Conservation (phyloP, 2,888 invertebrate species). For the Drosophila hamatofila region DNA sequence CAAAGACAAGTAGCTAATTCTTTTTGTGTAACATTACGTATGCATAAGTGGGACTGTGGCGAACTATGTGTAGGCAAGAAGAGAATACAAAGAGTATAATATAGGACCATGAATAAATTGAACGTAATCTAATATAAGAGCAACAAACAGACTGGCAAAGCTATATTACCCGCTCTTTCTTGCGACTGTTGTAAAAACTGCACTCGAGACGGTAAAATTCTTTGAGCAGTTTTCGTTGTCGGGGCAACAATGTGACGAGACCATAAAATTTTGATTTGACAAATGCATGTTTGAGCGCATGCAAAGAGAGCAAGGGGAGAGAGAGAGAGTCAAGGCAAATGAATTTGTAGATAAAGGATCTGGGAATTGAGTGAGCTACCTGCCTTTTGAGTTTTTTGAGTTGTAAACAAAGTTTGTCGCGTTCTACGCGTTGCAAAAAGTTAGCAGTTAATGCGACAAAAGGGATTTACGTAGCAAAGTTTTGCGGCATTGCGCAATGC, state of each 20-base stretch:
- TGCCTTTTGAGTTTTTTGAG: conserved; percentile 67
- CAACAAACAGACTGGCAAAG: conserved; percentile 31
- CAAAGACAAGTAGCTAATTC: background rate
- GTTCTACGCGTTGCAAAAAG: conserved; percentile 64
- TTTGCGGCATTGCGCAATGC: conserved; percentile 73
- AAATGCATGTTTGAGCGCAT: conserved; percentile 72
- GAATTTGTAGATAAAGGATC: conserved; percentile 39
- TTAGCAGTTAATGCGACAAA: conserved; percentile 80
- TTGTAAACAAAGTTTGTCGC: conserved; percentile 80
- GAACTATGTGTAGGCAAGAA: background rate
- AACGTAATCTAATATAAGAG: background rate
- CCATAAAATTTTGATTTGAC: conserved; percentile 81
- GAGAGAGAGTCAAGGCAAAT: background rate
- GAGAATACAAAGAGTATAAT: background rate
- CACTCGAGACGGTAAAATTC: conserved; percentile 65
- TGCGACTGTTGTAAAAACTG: conserved; percentile 52
- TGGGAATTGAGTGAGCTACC: conserved; percentile 58
- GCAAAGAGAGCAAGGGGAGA: background rate
- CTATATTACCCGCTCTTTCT: conserved; percentile 33
- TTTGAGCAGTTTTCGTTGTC: conserved; percentile 54
- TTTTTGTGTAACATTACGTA: background rate
- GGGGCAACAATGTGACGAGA: conserved; percentile 76
- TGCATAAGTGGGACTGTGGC: background rate
- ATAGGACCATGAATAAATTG: background rate
- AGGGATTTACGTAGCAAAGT: conserved; percentile 77